Base-by-base conservation (phyloP, 2,888 invertebrate genomes). In the Macrostomum cliftonense region DNA sequence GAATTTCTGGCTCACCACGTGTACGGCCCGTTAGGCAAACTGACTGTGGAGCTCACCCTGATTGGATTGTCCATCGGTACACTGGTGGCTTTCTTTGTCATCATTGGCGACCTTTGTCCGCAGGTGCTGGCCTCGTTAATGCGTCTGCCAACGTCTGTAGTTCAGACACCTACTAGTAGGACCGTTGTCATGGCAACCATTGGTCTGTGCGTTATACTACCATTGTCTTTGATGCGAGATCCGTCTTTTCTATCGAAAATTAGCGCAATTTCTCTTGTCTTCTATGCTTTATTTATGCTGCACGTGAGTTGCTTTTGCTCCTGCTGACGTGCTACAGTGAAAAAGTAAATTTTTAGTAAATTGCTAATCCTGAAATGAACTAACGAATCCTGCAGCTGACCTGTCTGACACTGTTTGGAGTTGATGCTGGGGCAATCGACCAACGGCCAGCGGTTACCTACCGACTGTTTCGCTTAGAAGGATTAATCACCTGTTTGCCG, bases 21-120 rank as follows among this genome's bases (percentile, higher is more conserved):
- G 0, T 87, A 88, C 69, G 93, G 93, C 7, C 75, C 80, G 1
- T 77, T 80, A n/a, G 93, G 91, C 17, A 93, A 93, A 66, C 74
- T 89, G 53, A 74, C 81, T 1, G 85, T 87, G 1, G 93, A 95
- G 71, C 58, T 17, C 56, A 71, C 87, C 55, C 84, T 89, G 57
- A 87, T 93, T 59, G 86, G 89, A 0, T 87, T 89, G 63, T 76
- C 93, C 44, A 76, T 93, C 68, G 93, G 93, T 12, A 88, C 91
- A 0, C 84, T 88, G 59, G 82, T 95, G 47, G 91, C 93, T 4
- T 93, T 87, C 69, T 87, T 88, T 69, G 91, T 95, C 16, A 87
- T 95, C n/a, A 85, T 95, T 56, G 93, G 95, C 1, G 95, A 95
- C 67, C 74, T 95, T 43, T 89, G 88, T 1, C 93, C 93, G 16